Percentiles rank a stretch among this genome's conserved stretches.
These are phyloP conservation scores for Peromyscus attwateri DNA, from an alignment of 2,797 vertebrate species.

Conservation along the genomic window DNA sequence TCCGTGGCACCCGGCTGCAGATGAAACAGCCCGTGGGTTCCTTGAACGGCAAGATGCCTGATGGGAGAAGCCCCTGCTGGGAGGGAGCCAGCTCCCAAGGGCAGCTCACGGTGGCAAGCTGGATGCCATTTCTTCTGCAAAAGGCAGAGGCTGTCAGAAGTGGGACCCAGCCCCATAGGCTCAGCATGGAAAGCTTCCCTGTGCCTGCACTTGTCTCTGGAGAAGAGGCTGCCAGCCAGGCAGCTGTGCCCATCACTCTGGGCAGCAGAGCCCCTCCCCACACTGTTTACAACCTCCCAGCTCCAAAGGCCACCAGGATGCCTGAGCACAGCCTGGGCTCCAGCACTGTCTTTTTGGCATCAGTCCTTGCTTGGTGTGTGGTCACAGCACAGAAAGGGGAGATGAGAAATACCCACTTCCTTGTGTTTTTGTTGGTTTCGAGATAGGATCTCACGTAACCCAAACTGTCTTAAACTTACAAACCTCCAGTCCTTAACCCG, in stretches of 20 bases:
- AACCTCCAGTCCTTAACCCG: neutral
- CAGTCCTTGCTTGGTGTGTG: neutral
- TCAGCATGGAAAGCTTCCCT: fast-evolving
- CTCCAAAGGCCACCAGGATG: neutral
- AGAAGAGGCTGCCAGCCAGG: neutral
- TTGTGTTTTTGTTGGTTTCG: neutral
- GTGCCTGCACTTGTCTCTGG: neutral
- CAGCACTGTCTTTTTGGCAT: neutral
- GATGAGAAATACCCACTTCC: neutral
- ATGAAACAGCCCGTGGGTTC: neutral
- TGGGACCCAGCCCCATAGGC: neutral
- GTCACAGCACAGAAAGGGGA: neutral
- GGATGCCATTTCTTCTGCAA: neutral
- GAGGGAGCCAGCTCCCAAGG: neutral
- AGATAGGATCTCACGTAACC: neutral
- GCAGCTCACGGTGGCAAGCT: neutral
- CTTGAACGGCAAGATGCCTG: neutral
- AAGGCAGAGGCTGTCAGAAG: slow-evolving; percentile 10
- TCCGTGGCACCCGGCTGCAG: neutral
- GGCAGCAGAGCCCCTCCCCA: neutral
- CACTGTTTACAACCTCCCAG: neutral
- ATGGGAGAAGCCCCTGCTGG: neutral
- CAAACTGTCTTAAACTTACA: neutral
- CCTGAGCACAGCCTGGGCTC: neutral
- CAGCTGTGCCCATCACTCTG: neutral